A percentile compares a stretch with the other conserved stretches of the same genome.
These are phyloP conservation scores for Oreortyx pictus DNA, from an alignment of 2,797 vertebrate species.

Conservation along the genomic window DNA sequence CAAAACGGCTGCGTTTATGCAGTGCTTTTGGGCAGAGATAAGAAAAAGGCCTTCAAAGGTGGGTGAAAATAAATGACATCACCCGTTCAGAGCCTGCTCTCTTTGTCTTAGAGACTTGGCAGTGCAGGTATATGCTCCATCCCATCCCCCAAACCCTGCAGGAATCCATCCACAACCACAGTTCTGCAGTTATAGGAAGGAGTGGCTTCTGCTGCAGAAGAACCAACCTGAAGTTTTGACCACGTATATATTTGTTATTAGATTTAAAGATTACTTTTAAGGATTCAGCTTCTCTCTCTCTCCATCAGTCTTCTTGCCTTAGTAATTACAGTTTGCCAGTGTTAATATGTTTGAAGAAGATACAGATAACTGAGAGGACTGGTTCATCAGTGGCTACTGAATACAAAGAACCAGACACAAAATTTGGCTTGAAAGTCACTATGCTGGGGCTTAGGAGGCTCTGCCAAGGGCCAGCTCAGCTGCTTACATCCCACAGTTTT, in stretches of 20 bases:
- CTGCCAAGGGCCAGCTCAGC: background rate
- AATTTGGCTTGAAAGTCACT: conserved; percentile 9
- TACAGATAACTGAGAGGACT: background rate
- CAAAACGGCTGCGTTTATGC: background rate
- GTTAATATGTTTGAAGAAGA: conserved; percentile 5
- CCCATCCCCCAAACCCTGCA: background rate
- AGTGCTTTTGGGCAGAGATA: background rate
- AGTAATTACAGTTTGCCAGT: background rate
- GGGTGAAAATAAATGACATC: conserved; percentile 38
- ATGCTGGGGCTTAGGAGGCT: background rate
- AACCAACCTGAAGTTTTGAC: background rate
- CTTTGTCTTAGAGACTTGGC: conserved; percentile 29
- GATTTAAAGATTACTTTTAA: background rate
- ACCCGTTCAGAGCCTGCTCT: background rate
- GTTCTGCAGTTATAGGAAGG: background rate
- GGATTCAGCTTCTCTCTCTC: background rate
- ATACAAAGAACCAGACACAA: background rate
- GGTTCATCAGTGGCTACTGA: background rate
- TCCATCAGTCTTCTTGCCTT: background rate
- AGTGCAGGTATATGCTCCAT: background rate
- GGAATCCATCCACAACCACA: background rate
- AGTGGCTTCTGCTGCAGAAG: background rate
- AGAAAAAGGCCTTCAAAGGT: conserved; percentile 9
- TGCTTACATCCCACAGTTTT: background rate
- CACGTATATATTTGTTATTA: background rate